These are phyloP conservation scores for Pangasius krempfi DNA, from an alignment of 2,797 vertebrate genomes.

Conservation along the genomic window DNA sequence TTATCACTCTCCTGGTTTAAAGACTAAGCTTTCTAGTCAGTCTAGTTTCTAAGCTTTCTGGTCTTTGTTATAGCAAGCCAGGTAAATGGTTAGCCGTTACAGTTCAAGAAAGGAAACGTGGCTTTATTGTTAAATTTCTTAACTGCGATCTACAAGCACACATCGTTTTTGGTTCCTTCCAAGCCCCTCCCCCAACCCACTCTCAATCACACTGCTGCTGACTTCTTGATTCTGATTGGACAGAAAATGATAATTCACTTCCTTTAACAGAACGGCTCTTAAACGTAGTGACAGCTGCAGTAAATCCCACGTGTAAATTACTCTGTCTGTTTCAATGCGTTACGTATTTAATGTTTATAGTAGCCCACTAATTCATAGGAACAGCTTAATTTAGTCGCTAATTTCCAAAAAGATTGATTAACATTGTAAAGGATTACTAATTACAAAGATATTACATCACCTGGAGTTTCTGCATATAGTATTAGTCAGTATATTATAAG, in stretches of 20 bases:
- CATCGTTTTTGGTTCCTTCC: background rate
- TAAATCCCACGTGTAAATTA: background rate
- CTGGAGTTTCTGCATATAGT: background rate
- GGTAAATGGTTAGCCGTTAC: background rate
- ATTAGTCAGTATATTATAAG: background rate
- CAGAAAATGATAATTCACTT: background rate
- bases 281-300: background rate
- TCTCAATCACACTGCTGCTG: background rate
- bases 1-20: background rate
- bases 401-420: background rate
- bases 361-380: background rate
- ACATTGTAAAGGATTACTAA: background rate
- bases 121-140: background rate
- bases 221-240: slow-evolving; percentile 1
- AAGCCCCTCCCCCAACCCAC: background rate
- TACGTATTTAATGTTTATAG: background rate
- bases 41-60: too few species aligned
- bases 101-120: background rate
- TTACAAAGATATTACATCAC: slow-evolving; percentile 2
- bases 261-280: background rate
- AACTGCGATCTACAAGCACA: background rate
- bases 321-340: background rate
- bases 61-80: background rate
- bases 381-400: too few species aligned
- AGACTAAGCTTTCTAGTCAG: background rate